Evolutionary conservation across 2,888 invertebrate genomes (phyloP).

Genomic region (Venusia cambrica): DNA sequence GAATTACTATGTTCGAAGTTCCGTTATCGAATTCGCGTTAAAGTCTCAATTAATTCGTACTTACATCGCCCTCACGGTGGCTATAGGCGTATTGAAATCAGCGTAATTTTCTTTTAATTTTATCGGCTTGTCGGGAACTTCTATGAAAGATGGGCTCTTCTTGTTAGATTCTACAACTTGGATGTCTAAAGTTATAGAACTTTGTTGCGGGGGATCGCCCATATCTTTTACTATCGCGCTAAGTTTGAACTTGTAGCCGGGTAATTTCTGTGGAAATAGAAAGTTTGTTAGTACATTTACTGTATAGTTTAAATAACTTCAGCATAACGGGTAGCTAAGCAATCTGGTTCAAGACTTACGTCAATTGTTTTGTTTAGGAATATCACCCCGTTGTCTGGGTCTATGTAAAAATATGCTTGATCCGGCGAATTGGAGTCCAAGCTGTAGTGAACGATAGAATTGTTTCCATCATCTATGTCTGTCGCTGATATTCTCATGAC

Average conservation of each 20-base stretch:
- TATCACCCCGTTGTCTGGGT: conserved; percentile 91
- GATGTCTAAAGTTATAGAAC: conserved; percentile 89
- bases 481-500: conserved; percentile 96
- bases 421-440: conserved; percentile 73
- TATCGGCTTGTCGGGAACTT: conserved; percentile 82
- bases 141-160: conserved; percentile 89
- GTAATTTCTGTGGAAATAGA: conserved; percentile 75
- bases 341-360: too few relatives aligned
- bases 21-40: conserved; percentile 31
- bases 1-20: conserved; percentile 27
- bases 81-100: conserved; percentile 86
- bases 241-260: conserved; percentile 85
- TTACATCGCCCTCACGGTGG: conserved; percentile 86
- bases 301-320: background rate
- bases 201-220: conserved; percentile 84
- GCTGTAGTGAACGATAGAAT: conserved; percentile 90
- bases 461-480: conserved; percentile 95
- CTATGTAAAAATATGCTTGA: conserved; percentile 89
- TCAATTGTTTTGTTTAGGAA: conserved; percentile 84
- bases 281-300: conserved; percentile 22
- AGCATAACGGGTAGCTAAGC: too few relatives aligned
- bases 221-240: conserved; percentile 90
- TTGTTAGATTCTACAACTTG: conserved; percentile 93
- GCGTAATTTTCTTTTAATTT: conserved; percentile 87
- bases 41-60: conserved; percentile 49